These are phyloP conservation scores for Euphonia xanthogaster DNA, from an alignment of 2,797 vertebrate genomes.

Conservation along the genomic window DNA sequence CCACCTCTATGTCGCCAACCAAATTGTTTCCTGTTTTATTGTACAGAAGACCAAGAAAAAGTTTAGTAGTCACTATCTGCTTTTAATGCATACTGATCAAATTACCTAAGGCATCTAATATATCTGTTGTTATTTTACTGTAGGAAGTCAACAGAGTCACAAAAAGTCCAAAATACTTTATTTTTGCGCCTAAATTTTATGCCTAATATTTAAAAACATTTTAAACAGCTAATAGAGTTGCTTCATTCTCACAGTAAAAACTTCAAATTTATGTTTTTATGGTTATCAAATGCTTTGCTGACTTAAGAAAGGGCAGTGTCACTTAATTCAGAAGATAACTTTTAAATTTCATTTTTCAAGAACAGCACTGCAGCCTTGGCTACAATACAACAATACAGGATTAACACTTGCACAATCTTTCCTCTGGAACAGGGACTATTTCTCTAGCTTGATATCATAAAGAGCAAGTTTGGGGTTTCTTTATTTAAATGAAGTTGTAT, in stretches of 20 bases:
- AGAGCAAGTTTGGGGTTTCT: background rate
- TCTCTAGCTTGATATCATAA: background rate
- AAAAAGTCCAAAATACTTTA: background rate
- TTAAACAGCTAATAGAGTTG: background rate
- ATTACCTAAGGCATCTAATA: conserved; percentile 47
- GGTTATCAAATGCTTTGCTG: background rate
- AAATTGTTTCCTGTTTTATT: conserved; percentile 75
- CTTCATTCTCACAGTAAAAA: background rate
- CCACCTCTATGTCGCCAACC: conserved; percentile 68
- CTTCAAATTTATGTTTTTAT: background rate
- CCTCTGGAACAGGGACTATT: background rate
- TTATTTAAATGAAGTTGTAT: background rate
- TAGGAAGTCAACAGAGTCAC: background rate
- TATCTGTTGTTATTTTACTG: background rate
- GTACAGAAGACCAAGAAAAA: conserved; percentile 61
- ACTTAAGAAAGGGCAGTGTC: background rate
- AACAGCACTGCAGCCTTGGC: background rate
- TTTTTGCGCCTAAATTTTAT: background rate
- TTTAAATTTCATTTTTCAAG: background rate
- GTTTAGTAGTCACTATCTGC: conserved; percentile 55
- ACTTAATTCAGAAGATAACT: background rate
- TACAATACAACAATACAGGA: background rate
- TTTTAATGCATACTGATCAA: conserved; percentile 58
- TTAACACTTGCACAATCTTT: background rate
- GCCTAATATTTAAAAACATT: background rate